Percentiles rank a stretch among this genome's conserved stretches.
Evolutionary conservation across 1,140 invertebrate species (phyloP).

Genomic region (Drosophila persimilis): DNA sequence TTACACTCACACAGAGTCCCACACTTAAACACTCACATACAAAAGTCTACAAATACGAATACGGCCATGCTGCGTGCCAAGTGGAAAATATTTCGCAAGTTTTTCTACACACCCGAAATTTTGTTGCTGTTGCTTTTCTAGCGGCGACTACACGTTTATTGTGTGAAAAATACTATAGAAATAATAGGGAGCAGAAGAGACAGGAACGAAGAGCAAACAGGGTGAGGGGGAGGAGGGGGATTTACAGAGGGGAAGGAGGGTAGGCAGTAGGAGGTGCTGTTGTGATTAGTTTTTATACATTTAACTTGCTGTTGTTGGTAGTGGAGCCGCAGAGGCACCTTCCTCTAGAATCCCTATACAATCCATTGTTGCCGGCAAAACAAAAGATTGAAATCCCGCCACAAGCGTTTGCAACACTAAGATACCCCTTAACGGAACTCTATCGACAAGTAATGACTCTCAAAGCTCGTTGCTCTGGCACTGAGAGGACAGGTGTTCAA

Average conservation of each 20-base stretch:
- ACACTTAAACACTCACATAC: too few species aligned
- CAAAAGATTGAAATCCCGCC: conserved; percentile 24
- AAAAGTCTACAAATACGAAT: too few species aligned
- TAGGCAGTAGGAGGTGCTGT: conserved; percentile 55
- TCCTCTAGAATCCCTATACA: not conserved
- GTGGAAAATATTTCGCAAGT: conserved; percentile 82
- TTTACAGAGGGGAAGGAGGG: conserved; percentile 8
- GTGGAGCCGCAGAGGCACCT: conserved; percentile 15
- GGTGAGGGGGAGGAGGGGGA: too few species aligned
- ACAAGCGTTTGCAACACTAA: too few species aligned
- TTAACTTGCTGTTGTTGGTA: conserved; percentile 66
- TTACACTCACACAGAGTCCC: conserved; percentile 2
- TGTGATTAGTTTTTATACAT: conserved; percentile 72
- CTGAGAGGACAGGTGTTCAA: not conserved
- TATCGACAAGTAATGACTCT: too few species aligned
- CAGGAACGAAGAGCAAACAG: too few species aligned
- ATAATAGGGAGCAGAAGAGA: not conserved
- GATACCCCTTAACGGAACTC: too few species aligned
- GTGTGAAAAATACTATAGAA: conserved; percentile 69
- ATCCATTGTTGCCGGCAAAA: conserved; percentile 67
- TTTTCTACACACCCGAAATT: conserved; percentile 49
- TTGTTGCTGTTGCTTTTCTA: conserved; percentile 14
- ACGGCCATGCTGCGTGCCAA: conserved; percentile 73
- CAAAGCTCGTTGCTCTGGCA: not conserved
- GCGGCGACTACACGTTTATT: conserved; percentile 67